Conservation (phyloP, 1,140 invertebrate genomes). For the Euglossa dilemma region DNA sequence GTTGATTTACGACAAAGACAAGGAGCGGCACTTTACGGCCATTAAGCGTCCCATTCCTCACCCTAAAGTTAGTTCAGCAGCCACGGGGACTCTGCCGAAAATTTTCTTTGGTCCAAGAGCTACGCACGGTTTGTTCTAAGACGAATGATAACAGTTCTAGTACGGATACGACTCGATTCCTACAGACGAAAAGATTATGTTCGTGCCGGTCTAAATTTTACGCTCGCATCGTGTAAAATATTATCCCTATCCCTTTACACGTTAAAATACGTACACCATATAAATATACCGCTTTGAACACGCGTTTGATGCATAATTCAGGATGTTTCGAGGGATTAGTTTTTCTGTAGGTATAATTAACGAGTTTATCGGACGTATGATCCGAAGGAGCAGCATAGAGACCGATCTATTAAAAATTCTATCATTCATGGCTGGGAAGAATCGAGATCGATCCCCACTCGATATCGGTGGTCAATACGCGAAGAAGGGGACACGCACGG, state of each 20-base stretch:
- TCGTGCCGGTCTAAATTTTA: not conserved
- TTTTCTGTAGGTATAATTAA: conserved; percentile 12
- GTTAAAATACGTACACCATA: too few relatives aligned
- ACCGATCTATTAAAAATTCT: not conserved
- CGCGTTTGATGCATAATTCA: not conserved
- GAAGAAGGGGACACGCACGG: conserved; percentile 61
- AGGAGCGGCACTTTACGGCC: conserved; percentile 29
- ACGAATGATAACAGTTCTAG: conserved; percentile 14
- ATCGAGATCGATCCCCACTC: conserved; percentile 51
- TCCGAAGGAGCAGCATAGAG: conserved; percentile 4
- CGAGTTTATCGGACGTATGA: conserved; percentile 1
- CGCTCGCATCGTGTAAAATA: not conserved
- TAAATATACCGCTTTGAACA: not conserved
- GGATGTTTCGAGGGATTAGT: not conserved
- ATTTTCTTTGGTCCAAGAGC: not conserved
- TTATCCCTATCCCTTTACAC: not conserved
- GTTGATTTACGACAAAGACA: conserved; percentile 12
- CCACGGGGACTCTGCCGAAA: not conserved
- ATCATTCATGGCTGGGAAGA: not conserved
- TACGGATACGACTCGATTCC: not conserved
- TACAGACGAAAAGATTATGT: not conserved
- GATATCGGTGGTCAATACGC: conserved; percentile 26
- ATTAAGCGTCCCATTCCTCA: conserved; percentile 47
- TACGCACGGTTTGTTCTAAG: conserved; percentile 22
- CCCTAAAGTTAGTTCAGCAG: conserved; percentile 52